These are phyloP conservation scores for Drosophila azteca DNA, from an alignment of 1,140 invertebrate genomes.

Conservation along the genomic window DNA sequence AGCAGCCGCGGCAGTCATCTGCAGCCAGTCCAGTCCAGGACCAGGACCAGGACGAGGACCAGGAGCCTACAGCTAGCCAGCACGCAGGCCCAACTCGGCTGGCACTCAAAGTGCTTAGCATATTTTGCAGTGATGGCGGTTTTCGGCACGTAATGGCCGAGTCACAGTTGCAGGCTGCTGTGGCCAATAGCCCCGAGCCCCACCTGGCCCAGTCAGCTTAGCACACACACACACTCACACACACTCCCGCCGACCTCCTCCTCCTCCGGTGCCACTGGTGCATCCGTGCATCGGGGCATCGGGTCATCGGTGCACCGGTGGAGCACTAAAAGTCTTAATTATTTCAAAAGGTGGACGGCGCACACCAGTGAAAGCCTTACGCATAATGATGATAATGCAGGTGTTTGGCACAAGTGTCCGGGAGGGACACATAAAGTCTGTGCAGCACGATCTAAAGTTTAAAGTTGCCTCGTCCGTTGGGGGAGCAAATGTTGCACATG, in stretches of 20 bases:
- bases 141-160: slow-evolving; percentile 50
- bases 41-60: not conserved
- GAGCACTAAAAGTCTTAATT: slow-evolving; percentile 67
- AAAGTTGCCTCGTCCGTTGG: slow-evolving; percentile 7
- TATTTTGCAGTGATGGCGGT: slow-evolving; percentile 59
- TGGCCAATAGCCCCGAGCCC: not conserved
- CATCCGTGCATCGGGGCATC: not conserved
- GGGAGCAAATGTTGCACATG: slow-evolving; percentile 20
- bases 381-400: slow-evolving; percentile 37
- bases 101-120: slow-evolving; percentile 64
- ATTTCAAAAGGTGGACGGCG: slow-evolving; percentile 58
- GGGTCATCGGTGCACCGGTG: not conserved
- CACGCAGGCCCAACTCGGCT: not conserved
- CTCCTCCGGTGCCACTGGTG: not conserved
- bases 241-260: no score
- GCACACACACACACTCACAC: not conserved
- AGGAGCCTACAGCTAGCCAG: slow-evolving; percentile 10
- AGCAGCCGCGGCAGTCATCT: slow-evolving; percentile 6
- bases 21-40: slow-evolving; percentile 23
- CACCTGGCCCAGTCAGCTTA: no score
- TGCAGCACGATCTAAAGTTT: slow-evolving; percentile 11
- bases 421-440: no score
- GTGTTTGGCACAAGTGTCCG: not conserved
- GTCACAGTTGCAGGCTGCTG: slow-evolving; percentile 30
- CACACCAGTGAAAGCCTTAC: slow-evolving; percentile 7